These are phyloP conservation scores for Echinarachnius parma DNA, from an alignment of 53 echinoderm and acorn worm species.

Conservation along the genomic window DNA sequence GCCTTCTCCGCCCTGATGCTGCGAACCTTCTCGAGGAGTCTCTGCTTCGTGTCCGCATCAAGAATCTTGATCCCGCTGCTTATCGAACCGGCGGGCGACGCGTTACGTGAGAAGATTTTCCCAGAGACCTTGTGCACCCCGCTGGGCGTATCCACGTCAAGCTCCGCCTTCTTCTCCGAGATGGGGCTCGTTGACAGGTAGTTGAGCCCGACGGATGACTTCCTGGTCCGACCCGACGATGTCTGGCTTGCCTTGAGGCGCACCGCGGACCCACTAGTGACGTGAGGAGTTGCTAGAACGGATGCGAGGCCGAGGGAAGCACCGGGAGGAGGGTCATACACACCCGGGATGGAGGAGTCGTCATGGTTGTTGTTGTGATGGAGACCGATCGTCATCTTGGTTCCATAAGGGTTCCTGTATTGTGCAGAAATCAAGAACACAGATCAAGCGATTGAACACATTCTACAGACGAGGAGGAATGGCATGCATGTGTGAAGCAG, in stretches of 20 bases:
- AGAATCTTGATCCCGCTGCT: slow-evolving; percentile 60
- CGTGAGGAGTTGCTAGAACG: slow-evolving; percentile 69
- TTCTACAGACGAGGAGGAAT: too few species aligned
- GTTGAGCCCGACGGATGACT: slow-evolving; percentile 64
- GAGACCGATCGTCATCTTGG: slow-evolving; percentile 44
- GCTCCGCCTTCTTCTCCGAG: slow-evolving; percentile 61
- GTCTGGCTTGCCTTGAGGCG: slow-evolving; percentile 60
- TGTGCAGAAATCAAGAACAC: too few species aligned
- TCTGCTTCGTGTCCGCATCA: slow-evolving; percentile 72
- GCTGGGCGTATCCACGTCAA: slow-evolving; percentile 36
- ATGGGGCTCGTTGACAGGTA: slow-evolving; percentile 57
- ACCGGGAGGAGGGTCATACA: slow-evolving; percentile 21
- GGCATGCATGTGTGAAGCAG: too few species aligned
- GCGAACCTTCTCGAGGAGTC: slow-evolving; percentile 73
- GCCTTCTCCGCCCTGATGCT: slow-evolving; percentile 80
- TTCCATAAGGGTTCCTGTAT: slow-evolving; percentile 34
- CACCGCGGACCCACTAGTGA: slow-evolving; percentile 46
- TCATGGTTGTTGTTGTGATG: too few species aligned
- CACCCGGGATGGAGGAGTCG: slow-evolving; percentile 12
- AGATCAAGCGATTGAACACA: too few species aligned
- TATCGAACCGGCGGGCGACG: slow-evolving; percentile 63
- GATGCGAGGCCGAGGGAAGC: slow-evolving; percentile 62
- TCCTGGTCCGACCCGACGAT: slow-evolving; percentile 45
- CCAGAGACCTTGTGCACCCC: slow-evolving; percentile 74
- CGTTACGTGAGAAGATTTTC: slow-evolving; percentile 72